These are phyloP conservation scores for Dynastes tityus DNA, from an alignment of 2,888 invertebrate genomes.

Conservation along the genomic window DNA sequence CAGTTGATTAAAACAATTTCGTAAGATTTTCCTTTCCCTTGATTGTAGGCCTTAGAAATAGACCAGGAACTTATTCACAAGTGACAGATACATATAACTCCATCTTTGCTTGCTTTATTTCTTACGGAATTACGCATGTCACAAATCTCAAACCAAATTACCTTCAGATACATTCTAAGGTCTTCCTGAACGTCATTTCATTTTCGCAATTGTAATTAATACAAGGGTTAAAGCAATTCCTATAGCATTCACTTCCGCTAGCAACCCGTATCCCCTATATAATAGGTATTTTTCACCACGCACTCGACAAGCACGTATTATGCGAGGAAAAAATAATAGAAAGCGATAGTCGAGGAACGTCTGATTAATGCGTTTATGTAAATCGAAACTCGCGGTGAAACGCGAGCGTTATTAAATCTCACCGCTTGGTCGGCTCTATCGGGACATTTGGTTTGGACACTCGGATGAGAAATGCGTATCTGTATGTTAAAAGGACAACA, in stretches of 20 bases:
- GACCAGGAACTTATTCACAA: too few relatives aligned
- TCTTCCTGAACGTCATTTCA: too few relatives aligned
- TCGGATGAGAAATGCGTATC: background rate
- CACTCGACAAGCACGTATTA: conserved; percentile 34
- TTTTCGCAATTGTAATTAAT: too few relatives aligned
- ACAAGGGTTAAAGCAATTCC: background rate
- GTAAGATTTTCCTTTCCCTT: too few relatives aligned
- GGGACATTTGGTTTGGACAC: background rate
- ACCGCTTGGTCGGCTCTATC: background rate
- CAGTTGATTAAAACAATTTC: too few relatives aligned
- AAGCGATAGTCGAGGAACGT: conserved; percentile 48
- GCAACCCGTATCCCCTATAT: background rate
- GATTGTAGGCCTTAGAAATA: too few relatives aligned
- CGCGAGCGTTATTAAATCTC: conserved; percentile 28
- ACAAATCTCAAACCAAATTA: too few relatives aligned
- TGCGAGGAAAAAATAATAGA: conserved; percentile 45
- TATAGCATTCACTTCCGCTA: background rate
- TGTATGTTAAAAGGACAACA: background rate
- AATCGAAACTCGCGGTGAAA: conserved; percentile 44
- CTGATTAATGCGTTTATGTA: conserved; percentile 50
- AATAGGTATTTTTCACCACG: conserved; percentile 28
- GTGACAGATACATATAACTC: too few relatives aligned
- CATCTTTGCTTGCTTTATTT: too few relatives aligned
- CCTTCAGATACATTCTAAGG: too few relatives aligned
- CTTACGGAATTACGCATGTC: too few relatives aligned